Conservation (phyloP, 2,797 vertebrate genomes). For the Lindbergichthys nudifrons region DNA sequence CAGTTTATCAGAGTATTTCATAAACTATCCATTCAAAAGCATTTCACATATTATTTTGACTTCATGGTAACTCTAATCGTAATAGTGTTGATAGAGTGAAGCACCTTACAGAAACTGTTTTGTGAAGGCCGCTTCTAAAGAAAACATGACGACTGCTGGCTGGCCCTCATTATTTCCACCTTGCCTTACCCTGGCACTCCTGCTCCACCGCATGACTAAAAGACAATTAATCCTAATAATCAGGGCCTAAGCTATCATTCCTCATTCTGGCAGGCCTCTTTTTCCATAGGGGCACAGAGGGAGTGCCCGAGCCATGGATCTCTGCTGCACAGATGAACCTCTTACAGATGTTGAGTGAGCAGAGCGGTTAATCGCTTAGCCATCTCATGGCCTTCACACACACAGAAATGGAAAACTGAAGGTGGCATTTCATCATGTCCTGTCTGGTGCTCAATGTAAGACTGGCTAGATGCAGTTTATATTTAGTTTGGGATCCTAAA, state of each 20-base stretch:
- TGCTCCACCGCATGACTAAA: conserved; percentile 93
- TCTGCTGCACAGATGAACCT: conserved; percentile 84
- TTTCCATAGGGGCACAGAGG: conserved; percentile 92
- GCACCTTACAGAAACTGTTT: conserved; percentile 84
- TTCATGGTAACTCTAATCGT: conserved; percentile 73
- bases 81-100: conserved; percentile 77
- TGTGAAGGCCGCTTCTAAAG: conserved; percentile 81
- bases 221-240: conserved; percentile 99
- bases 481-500: conserved; percentile 31
- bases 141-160: conserved; percentile 88
- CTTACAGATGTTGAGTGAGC: conserved; percentile 84
- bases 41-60: conserved; percentile 74
- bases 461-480: conserved; percentile 15
- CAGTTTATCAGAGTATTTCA: conserved; percentile 37
- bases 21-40: conserved; percentile 45
- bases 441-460: conserved; percentile 39
- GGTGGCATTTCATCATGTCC: conserved; percentile 69
- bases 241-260: conserved; percentile 91
- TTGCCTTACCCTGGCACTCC: conserved; percentile 90
- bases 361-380: conserved; percentile 76
- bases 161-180: conserved; percentile 91
- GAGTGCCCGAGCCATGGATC: conserved; percentile 85
- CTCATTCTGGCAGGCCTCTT: conserved; percentile 98
- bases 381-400: conserved; percentile 72
- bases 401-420: conserved; percentile 67